A percentile compares a stretch with the other conserved stretches of the same genome.
phyloP scores from a whole-genome alignment of 2,797 vertebrate species.

The Hippocampus kuda region DNA sequence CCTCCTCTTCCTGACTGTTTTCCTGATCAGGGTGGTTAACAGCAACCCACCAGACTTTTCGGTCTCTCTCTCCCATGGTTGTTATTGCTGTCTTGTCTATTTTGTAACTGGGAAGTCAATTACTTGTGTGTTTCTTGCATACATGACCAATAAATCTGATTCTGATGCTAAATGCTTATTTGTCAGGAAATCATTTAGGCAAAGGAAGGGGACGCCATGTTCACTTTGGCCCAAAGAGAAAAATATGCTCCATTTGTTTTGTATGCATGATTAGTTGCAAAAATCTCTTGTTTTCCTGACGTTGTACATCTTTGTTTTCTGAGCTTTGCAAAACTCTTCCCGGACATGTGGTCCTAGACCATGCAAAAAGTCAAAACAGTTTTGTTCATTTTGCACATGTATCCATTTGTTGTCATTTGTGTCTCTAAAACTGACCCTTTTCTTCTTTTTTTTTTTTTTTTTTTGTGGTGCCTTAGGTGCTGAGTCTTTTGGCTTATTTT shows the following conservation, averaged over 20 bases:
- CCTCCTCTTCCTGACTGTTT: too few relatives aligned
- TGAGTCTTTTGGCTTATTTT: constrained; percentile 89
- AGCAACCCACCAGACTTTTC: too few relatives aligned
- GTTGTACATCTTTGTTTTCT: not conserved
- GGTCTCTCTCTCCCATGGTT: too few relatives aligned
- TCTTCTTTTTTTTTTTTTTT: not conserved
- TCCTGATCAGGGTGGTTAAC: too few relatives aligned
- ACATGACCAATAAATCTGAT: too few relatives aligned
- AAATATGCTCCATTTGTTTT: not conserved
- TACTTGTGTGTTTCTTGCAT: too few relatives aligned
- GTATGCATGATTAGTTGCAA: not conserved
- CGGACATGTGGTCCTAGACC: not conserved
- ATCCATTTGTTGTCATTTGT: not conserved
- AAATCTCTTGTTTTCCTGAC: not conserved
- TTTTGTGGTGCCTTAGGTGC: constrained; percentile 65
- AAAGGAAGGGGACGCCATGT: not conserved
- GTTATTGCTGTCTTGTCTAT: too few relatives aligned
- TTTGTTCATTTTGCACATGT: not conserved
- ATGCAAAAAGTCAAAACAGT: constrained; percentile 7
- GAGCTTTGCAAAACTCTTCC: not conserved
- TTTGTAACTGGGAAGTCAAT: too few relatives aligned
- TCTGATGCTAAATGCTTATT: too few relatives aligned
- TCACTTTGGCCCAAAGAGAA: not conserved
- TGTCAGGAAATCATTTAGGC: too few relatives aligned
- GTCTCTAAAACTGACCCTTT: not conserved